Percentiles rank a stretch among this genome's conserved stretches.
phyloP scores from a whole-genome alignment of 2,113 vertebrate genomes.

The Istiophorus platypterus region DNA sequence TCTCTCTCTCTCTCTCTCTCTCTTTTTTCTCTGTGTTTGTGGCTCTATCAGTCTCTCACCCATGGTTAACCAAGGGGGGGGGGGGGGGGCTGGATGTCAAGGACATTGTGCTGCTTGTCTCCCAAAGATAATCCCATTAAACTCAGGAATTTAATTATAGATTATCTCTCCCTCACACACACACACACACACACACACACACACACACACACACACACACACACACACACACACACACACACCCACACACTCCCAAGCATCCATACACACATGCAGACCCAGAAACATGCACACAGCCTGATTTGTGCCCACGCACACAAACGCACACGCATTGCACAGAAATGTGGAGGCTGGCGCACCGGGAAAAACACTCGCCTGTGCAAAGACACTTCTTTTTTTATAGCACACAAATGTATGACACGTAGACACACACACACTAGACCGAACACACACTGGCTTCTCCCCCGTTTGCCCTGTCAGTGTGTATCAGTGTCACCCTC shows the following conservation, averaged over 20 bases:
- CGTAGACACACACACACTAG: constrained; percentile 6
- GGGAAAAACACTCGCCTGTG: constrained; percentile 2
- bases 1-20: not conserved
- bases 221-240: constrained; percentile 6
- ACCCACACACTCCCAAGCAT: too few relatives aligned
- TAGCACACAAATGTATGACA: not conserved
- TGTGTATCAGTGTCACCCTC: constrained; percentile 69
- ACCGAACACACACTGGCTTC: constrained; percentile 36
- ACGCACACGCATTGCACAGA: not conserved
- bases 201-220: not conserved
- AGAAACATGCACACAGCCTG: constrained; percentile 5
- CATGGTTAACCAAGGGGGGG: constrained; percentile 35
- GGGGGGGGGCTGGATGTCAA: constrained; percentile 64
- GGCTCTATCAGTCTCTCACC: constrained; percentile 48
- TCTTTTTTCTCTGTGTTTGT: not conserved
- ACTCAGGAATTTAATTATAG: constrained; percentile 74
- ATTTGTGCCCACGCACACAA: not conserved
- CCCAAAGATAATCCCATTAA: constrained; percentile 76
- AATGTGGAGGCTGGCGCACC: not conserved
- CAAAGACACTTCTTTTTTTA: not conserved
- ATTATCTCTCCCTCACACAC: constrained; percentile 59
- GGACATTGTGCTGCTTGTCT: constrained; percentile 69
- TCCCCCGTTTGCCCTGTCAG: constrained; percentile 55
- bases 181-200: constrained; percentile 8
- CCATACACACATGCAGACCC: not conserved